phyloP scores from a whole-genome alignment of 2,888 invertebrate species.

The Halictus ligatus region DNA sequence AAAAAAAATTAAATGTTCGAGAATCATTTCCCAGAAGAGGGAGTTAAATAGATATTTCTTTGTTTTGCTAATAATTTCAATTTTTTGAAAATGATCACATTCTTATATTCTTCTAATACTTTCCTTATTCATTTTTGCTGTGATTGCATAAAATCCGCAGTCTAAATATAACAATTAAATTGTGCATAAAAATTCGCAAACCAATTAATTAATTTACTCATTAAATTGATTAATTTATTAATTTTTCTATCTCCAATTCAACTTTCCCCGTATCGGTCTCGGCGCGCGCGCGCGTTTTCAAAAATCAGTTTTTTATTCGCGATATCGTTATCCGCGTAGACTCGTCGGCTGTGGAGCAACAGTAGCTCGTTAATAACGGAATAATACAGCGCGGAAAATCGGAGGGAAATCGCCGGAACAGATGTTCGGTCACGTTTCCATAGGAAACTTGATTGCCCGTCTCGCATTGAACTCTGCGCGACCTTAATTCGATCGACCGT shows the following conservation, averaged over 20 bases:
- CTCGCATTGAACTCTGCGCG: constrained; percentile 57
- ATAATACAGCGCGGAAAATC: constrained; percentile 58
- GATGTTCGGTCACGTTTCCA: constrained; percentile 63
- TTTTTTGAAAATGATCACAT: background rate
- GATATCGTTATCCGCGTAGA: background rate
- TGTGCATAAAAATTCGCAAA: background rate
- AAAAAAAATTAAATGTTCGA: background rate
- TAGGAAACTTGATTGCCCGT: constrained; percentile 54
- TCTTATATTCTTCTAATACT: background rate
- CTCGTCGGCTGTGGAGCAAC: background rate
- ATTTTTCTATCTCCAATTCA: too few relatives aligned
- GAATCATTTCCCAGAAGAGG: background rate
- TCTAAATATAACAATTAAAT: background rate
- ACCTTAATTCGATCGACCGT: constrained; percentile 47
- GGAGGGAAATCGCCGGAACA: constrained; percentile 33
- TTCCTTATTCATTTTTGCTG: background rate
- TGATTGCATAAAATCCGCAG: background rate
- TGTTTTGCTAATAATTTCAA: background rate
- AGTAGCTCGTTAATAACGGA: constrained; percentile 55
- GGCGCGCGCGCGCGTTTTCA: background rate
- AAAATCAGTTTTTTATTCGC: constrained; percentile 1
- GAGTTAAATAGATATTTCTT: too few relatives aligned
- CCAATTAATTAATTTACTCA: too few relatives aligned
- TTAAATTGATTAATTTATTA: too few relatives aligned
- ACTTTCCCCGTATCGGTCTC: background rate